A percentile compares a stretch with the other conserved stretches of the same genome.
phyloP scores from a whole-genome alignment of 2,797 vertebrate species.

The Anableps anableps region DNA sequence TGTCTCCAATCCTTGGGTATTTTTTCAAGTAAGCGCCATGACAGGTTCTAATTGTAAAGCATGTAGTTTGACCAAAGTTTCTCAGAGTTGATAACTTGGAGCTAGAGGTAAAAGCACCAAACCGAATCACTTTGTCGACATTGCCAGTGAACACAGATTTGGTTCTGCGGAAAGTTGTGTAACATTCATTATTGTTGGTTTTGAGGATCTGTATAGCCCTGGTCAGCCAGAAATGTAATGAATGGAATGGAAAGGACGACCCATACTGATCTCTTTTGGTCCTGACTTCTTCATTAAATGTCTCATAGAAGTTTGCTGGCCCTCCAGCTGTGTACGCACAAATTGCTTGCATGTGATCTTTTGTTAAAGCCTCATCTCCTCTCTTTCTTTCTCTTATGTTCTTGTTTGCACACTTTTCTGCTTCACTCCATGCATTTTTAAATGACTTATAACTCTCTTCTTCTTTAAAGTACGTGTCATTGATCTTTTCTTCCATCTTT shows the following conservation, averaged over 20 bases:
- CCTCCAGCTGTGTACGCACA: slow-evolving; percentile 27
- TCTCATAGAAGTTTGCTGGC: neutral
- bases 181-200: slow-evolving; percentile 6
- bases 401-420: accelerated
- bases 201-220: slow-evolving; percentile 39
- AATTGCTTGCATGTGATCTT: slow-evolving; percentile 34
- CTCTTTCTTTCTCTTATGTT: accelerated
- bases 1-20: accelerated
- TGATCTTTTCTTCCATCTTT: neutral
- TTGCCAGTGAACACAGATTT: accelerated
- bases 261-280: accelerated
- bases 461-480: neutral
- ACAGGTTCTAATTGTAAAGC: slow-evolving; percentile 49
- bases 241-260: slow-evolving; percentile 30
- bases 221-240: slow-evolving; percentile 46
- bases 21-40: slow-evolving; percentile 17
- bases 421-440: accelerated
- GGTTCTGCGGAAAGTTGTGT: slow-evolving; percentile 27
- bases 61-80: neutral
- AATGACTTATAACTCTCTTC: neutral
- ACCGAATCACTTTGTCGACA: slow-evolving; percentile 19
- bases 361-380: neutral
- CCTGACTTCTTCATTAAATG: neutral
- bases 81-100: neutral
- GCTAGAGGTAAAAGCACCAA: slow-evolving; percentile 46